Percentiles rank a stretch among this genome's conserved stretches.
phyloP scores from a whole-genome alignment of 2,113 vertebrate species.

The Mus pahari region DNA sequence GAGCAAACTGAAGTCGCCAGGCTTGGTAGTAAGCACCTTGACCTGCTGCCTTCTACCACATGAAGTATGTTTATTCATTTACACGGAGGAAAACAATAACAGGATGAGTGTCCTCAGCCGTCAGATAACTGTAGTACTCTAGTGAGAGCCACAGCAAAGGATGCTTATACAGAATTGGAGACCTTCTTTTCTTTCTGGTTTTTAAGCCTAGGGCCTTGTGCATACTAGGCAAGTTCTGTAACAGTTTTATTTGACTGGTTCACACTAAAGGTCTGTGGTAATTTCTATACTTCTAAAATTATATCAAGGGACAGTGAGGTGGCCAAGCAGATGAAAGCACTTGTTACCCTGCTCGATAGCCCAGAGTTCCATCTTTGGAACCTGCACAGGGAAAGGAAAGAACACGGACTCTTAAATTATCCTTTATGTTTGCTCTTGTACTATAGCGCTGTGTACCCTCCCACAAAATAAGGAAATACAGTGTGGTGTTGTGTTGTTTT shows the following conservation, averaged over 20 bases:
- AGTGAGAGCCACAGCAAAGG: not conserved
- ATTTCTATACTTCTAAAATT: not conserved
- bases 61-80: not conserved
- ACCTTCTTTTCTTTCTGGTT: not conserved
- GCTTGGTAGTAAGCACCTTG: not conserved
- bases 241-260: not conserved
- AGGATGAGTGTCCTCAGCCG: too few relatives aligned
- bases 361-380: not conserved
- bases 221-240: not conserved
- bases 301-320: not conserved
- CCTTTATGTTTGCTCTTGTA: not conserved
- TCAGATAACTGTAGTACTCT: not conserved
- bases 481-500: not conserved
- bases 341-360: not conserved
- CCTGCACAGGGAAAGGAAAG: too few relatives aligned
- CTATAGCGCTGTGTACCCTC: too few relatives aligned
- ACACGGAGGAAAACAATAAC: not conserved
- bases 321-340: not conserved
- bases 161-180: too few relatives aligned
- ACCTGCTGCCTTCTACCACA: not conserved
- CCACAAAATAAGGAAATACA: not conserved
- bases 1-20: too few relatives aligned
- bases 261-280: not conserved
- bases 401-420: too few relatives aligned
- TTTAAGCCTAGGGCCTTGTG: not conserved